Conservation (phyloP, 2,797 vertebrate genomes). For the Clarias pachynema region DNA sequence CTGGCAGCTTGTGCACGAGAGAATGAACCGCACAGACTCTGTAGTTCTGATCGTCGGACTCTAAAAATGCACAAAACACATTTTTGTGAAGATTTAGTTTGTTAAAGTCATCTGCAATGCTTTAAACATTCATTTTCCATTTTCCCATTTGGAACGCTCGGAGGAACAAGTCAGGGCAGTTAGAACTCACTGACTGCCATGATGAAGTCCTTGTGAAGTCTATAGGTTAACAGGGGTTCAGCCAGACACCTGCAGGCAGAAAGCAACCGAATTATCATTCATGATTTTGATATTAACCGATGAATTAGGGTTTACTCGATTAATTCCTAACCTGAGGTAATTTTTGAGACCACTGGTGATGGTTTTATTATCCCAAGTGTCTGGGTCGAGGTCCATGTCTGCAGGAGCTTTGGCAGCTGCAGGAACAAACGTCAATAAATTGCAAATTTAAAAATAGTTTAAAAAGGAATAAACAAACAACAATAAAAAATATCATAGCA, state of each 20-base stretch:
- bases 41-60: slow-evolving; percentile 96
- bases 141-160: slow-evolving; percentile 11
- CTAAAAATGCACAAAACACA: slow-evolving; percentile 70
- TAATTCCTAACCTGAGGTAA: slow-evolving; percentile 87
- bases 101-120: slow-evolving; percentile 14
- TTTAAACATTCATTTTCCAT: slow-evolving; percentile 33
- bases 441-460: slow-evolving; percentile 25
- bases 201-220: slow-evolving; percentile 96
- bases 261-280: slow-evolving; percentile 24
- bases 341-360: slow-evolving; percentile 97
- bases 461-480: slow-evolving; percentile 69
- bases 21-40: slow-evolving; percentile 94
- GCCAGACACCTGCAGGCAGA: slow-evolving; percentile 84
- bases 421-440: slow-evolving; percentile 40
- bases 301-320: background rate
- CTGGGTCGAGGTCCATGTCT: slow-evolving; percentile 90
- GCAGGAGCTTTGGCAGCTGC: slow-evolving; percentile 87
- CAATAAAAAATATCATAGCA: slow-evolving; percentile 21
- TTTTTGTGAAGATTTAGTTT: slow-evolving; percentile 9
- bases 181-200: slow-evolving; percentile 91
- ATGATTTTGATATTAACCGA: slow-evolving; percentile 15
- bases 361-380: slow-evolving; percentile 97
- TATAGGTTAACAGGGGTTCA: slow-evolving; percentile 96
- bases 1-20: slow-evolving; percentile 89
- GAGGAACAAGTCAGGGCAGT: background rate